These are phyloP conservation scores for Drosophila demipolita DNA, from an alignment of 2,888 invertebrate genomes.

Conservation along the genomic window DNA sequence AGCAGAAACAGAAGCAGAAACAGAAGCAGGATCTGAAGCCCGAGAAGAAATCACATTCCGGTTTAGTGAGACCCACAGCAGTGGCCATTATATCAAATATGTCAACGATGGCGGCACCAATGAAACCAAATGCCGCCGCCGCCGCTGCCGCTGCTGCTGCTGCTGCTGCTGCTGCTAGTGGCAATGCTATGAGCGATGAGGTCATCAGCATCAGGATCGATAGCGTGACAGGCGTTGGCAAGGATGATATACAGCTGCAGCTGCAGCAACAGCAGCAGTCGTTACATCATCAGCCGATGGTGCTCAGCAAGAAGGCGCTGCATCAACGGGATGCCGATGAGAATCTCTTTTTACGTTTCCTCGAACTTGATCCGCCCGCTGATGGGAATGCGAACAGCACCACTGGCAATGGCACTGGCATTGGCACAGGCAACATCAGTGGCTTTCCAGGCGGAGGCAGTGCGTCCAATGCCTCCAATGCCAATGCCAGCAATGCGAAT, in stretches of 20 bases:
- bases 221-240: conserved; percentile 65
- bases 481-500: conserved; percentile 85
- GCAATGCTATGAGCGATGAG: conserved; percentile 79
- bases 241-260: conserved; percentile 36
- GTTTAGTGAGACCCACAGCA: conserved; percentile 13
- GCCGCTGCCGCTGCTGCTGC: conserved; percentile 14
- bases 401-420: conserved; percentile 24
- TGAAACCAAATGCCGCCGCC: conserved; percentile 72
- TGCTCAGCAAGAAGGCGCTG: conserved; percentile 87
- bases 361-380: conserved; percentile 90
- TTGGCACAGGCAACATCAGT: not conserved
- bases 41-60: not conserved
- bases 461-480: conserved; percentile 31
- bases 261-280: conserved; percentile 25
- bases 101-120: conserved; percentile 61
- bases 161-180: conserved; percentile 11
- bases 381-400: conserved; percentile 86
- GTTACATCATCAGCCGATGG: conserved; percentile 66
- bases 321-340: conserved; percentile 89
- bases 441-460: conserved; percentile 6
- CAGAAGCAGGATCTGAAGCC: conserved; percentile 13
- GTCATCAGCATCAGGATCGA: conserved; percentile 83
- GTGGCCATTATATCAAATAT: conserved; percentile 23
- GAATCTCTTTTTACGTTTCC: conserved; percentile 90
- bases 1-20: conserved; percentile 22